Evolutionary conservation across 2,797 vertebrate genomes (phyloP), one percentile per base, ranked within the genome.

Genomic region (Spea hammondii): DNA sequence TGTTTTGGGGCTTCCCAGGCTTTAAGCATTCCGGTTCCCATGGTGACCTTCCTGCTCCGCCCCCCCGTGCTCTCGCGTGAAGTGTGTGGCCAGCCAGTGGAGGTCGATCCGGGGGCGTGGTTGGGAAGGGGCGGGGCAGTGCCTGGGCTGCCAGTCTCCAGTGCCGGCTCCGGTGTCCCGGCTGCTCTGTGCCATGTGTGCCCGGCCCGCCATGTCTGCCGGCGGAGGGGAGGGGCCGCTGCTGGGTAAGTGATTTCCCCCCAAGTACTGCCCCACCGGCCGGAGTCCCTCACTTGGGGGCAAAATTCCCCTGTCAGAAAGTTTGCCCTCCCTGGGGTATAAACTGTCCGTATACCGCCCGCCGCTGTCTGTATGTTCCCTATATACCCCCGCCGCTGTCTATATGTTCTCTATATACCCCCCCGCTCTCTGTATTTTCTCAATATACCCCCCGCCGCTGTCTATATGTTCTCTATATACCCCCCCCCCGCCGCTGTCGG

Each of bases 241-340:
- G 72, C 54, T 55, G 10, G 78, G 78, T 79, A 11, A 79, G 71
- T 80, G 55, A 57, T 32, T 32, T 32, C 32, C 32, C 32, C 32
- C 51, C 6, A 2, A 6, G 2, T 6, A 53, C 51, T 7, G 51
- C 51, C 6, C 51, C 10, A 1, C 10, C 51, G 6, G 6, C 51
- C 51, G 6, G 10, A 1, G 10, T 7, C 6, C 51, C 51, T 53
- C 51, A 53, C 6, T 11, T 7, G 3, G 10, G 6, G 10, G 51
- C 51, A 53, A 1, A 53, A 11, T 53, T 11, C 1, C 51, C 51
- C 51, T 11, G 10, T 11, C 6, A 53, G 4, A 17, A 0, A 17
- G 5, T 14, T 14, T 5, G 4, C 32, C 13, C 13, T 14, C 13
- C 59, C n/a, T 62, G n/a, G 32, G 32, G 32, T 32, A 32, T 32